These are phyloP conservation scores for Sphaerophoria taeniata DNA, from an alignment of 2,888 invertebrate genomes.

Conservation along the genomic window DNA sequence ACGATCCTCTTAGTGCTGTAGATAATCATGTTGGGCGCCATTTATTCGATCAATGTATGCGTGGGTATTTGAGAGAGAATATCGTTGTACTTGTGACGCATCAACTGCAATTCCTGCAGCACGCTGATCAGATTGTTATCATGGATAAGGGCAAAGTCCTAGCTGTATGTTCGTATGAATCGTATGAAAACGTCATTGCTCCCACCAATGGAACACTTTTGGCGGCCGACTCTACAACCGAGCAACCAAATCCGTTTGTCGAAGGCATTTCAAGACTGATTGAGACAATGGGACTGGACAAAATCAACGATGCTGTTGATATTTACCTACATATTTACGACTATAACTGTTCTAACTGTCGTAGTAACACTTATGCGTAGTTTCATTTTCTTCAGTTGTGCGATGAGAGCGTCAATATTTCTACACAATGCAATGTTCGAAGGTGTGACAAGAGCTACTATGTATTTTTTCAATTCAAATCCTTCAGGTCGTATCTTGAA, in stretches of 20 bases:
- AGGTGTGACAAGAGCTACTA: constrained; percentile 90
- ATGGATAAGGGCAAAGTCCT: constrained; percentile 81
- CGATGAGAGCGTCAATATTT: constrained; percentile 89
- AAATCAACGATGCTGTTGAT: constrained; percentile 77
- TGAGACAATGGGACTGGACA: constrained; percentile 39
- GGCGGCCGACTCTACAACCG: constrained; percentile 43
- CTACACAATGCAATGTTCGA: constrained; percentile 94
- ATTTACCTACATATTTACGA: constrained; percentile 84
- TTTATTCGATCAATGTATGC: constrained; percentile 88
- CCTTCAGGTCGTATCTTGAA: constrained; percentile 93
- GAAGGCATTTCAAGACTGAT: constrained; percentile 33
- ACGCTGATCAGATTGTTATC: constrained; percentile 85
- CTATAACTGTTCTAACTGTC: constrained; percentile 83
- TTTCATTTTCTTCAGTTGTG: constrained; percentile 84
- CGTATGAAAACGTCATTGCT: constrained; percentile 77
- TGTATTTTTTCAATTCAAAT: constrained; percentile 95
- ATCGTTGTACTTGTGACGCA: constrained; percentile 92
- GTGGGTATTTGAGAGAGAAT: constrained; percentile 85
- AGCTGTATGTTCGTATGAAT: constrained; percentile 88
- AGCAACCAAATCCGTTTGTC: constrained; percentile 30
- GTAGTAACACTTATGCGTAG: constrained; percentile 81
- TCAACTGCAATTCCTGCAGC: constrained; percentile 90
- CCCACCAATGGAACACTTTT: constrained; percentile 32
- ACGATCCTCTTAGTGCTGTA: constrained; percentile 97
- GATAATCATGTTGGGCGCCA: constrained; percentile 95